Percentiles rank a stretch among this genome's conserved stretches.
phyloP scores from a whole-genome alignment of 1,140 invertebrate genomes.

The Trichonephila inaurata region DNA sequence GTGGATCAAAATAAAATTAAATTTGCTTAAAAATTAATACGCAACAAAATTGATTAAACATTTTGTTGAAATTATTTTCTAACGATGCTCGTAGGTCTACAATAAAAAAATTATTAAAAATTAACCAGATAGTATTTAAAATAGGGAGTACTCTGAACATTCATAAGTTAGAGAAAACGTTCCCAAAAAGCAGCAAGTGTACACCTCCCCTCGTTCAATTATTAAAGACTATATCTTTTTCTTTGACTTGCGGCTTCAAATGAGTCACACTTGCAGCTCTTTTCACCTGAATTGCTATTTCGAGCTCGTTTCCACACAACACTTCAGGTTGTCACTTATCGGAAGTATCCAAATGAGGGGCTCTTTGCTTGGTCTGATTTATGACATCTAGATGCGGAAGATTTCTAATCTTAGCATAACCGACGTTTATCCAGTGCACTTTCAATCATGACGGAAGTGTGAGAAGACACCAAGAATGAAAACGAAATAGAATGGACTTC shows the following conservation, averaged over 20 bases:
- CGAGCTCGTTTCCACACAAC: not conserved
- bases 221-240: not conserved
- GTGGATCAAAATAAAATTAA: too few species aligned
- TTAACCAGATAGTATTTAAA: too few species aligned
- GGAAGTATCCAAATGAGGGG: not conserved
- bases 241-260: not conserved
- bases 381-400: not conserved
- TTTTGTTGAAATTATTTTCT: too few species aligned
- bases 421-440: not conserved
- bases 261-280: not conserved
- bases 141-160: too few species aligned
- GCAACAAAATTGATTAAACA: too few species aligned
- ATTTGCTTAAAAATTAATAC: too few species aligned
- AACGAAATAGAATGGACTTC: not conserved
- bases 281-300: not conserved
- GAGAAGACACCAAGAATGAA: conserved; percentile 21
- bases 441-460: conserved; percentile 2
- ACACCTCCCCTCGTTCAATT: too few species aligned
- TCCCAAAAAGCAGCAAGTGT: too few species aligned
- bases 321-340: conserved; percentile 24
- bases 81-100: too few species aligned
- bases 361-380: not conserved
- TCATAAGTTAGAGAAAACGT: too few species aligned
- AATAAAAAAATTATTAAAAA: too few species aligned
- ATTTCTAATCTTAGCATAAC: conserved; percentile 36